Evolutionary conservation across 2,888 invertebrate species (phyloP), one percentile per base, ranked within the genome.

Genomic region (Mythimna ferrago): DNA sequence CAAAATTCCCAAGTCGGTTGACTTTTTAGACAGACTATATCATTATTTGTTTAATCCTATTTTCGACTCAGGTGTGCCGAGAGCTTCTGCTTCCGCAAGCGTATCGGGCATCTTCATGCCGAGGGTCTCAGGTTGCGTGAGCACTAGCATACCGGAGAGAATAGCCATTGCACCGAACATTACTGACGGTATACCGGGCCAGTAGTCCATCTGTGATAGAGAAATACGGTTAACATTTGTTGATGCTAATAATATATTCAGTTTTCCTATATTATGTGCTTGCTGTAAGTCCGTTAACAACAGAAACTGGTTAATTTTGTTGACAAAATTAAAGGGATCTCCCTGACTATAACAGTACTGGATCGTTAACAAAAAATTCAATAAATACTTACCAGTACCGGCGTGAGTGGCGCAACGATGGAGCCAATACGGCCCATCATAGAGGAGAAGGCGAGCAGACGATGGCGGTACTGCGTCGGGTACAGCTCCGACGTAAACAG

Each of bases 341-440:
- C 14, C 14, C 5, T 48, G 48, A 48, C 14, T 19, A 48, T 48
- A 48, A 48, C 16, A 48, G 6, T 6, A 48, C 48, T 48, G 44
- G 16, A 48, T 48, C 14, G 4, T 48, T 16, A 48, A 48, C 44
- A 44, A 48, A 48, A 48, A 16, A 2, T 16, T 16, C 4, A 51
- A n/a, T 16, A 35, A 51, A 54, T n/a, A 57, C 92, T 90, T 70
- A 97, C 97, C 91, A 98, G 89, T 26, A 97, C 94, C 6, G 97
- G 97, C 0, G 97, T 97, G 82, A 97, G 97, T 0, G 98, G 98
- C 0, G 98, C 97, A 57, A 97, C 92, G 93, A 98, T 97, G 14
- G 97, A 97, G 0, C 98, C 98, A 51, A 98, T 92, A 32, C 98
- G 95, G 0, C 98, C 98, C 71, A 97, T 95, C 97, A 98, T 98